phyloP scores from a whole-genome alignment of 1,140 invertebrate species.

The Ceratitis capitata region DNA sequence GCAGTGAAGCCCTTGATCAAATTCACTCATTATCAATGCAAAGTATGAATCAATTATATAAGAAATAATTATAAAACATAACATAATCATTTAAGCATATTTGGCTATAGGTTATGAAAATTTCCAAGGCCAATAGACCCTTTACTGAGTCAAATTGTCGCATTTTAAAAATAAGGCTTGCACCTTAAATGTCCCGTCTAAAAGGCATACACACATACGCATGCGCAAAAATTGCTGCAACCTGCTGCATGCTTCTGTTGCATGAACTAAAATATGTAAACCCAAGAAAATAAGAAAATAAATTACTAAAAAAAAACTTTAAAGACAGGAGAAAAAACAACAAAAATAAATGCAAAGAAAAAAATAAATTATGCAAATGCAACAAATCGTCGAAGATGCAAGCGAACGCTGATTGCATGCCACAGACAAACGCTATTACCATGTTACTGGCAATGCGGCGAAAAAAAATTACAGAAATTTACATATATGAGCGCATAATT shows the following conservation, averaged over 20 bases:
- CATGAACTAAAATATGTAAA: background rate
- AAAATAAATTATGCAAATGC: slow-evolving; percentile 30
- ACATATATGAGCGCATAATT: slow-evolving; percentile 31
- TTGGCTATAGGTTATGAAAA: no score
- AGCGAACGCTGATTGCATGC: background rate
- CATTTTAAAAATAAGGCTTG: background rate
- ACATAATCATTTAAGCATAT: no score
- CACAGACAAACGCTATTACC: background rate
- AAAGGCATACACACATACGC: background rate
- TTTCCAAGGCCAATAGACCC: slow-evolving; percentile 14
- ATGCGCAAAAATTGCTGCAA: background rate
- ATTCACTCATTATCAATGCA: no score
- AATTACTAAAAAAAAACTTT: background rate
- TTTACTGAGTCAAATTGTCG: background rate
- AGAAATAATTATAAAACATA: no score
- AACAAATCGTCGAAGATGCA: background rate
- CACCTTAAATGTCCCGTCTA: background rate
- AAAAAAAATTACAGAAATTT: no score
- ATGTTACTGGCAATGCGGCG: slow-evolving; percentile 12
- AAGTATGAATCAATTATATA: no score
- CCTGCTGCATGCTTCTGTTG: background rate
- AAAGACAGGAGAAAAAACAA: background rate
- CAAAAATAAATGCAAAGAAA: slow-evolving; percentile 8
- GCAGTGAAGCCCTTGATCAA: no score
- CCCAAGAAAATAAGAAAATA: background rate